Base-by-base conservation (phyloP, 2,113 vertebrate species). In the Rana temporaria region DNA sequence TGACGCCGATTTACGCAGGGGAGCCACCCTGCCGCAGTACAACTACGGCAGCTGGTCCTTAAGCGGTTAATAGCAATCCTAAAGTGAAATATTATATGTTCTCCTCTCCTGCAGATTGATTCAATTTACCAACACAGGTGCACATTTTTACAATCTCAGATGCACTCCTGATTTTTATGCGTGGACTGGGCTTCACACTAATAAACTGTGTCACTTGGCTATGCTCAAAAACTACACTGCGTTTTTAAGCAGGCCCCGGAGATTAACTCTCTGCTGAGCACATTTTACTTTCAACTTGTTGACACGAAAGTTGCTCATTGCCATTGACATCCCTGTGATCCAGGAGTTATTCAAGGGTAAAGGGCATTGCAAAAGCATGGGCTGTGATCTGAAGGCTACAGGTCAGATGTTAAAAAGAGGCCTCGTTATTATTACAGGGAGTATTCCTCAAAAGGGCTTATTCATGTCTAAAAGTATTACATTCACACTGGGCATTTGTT, bases 401-500 rank as follows among this genome's bases (percentile, higher is more conserved):
- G 82, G 88, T 86, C 84, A 86, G 75, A 84, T 87, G 85, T 87
- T 88, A 79, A 75, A 71, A 24, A 56, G 76, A 30, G 1, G 79
- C 66, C 89, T 91, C 42, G 22, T 90, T 90, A 85, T n/a, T 67
- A 78, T 53, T 34, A 48, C 42, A 48, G 9, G 17, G n/a, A 30
- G 69, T 26, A 3, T 30, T 65, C 60, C 17, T 57, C 79, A 72
- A 84, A 0, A 0, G 17, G 26, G 71, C 67, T 84, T 32, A 14
- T 34, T 76, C 2, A 17, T 85, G 89, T 88, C 90, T 76, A 60
- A 38, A 85, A 0, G 0, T 30, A 4, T 87, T 87, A 86, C 84
- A 18, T 75, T 91, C 88, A 77, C 0, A 4, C 0, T 0, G 81
- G 30, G 85, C 64, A 74, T 88, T 90, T 88, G 88, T 87, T 88